phyloP scores from a whole-genome alignment of 2,113 vertebrate species.

The Mesoclemmys tuberculata region DNA sequence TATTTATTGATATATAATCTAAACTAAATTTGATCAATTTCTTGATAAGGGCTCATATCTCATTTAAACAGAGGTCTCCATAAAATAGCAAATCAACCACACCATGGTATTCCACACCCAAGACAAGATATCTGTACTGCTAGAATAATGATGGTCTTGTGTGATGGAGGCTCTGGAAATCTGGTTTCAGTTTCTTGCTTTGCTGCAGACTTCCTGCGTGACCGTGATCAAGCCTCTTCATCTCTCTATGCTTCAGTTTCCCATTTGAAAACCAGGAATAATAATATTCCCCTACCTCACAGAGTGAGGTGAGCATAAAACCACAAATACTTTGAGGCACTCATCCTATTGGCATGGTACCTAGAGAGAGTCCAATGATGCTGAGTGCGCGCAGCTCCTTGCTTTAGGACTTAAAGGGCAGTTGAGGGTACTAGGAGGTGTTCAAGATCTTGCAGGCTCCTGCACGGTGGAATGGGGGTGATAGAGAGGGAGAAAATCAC shows the following conservation, averaged over 20 bases:
- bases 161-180: rapidly evolving
- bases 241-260: not conserved
- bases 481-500: not conserved
- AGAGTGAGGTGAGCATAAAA: too few species aligned
- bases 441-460: not conserved
- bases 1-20: rapidly evolving
- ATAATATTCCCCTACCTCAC: not conserved
- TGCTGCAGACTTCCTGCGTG: too few species aligned
- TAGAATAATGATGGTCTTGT: not conserved
- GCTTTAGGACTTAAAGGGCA: too few species aligned
- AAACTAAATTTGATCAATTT: not conserved
- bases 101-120: rapidly evolving
- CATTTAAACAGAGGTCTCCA: not conserved
- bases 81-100: not conserved
- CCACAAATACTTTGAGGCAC: too few species aligned
- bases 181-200: too few species aligned
- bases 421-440: not conserved
- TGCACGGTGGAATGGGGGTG: not conserved
- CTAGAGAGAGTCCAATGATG: too few species aligned
- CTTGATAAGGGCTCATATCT: not conserved
- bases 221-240: too few species aligned
- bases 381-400: too few species aligned
- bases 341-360: too few species aligned
- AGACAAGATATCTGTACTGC: too few species aligned
- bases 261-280: not conserved